Evolutionary conservation across 2,113 vertebrate genomes (phyloP), one percentile per base, ranked within the genome.

Genomic region (Malaclemys terrapin): DNA sequence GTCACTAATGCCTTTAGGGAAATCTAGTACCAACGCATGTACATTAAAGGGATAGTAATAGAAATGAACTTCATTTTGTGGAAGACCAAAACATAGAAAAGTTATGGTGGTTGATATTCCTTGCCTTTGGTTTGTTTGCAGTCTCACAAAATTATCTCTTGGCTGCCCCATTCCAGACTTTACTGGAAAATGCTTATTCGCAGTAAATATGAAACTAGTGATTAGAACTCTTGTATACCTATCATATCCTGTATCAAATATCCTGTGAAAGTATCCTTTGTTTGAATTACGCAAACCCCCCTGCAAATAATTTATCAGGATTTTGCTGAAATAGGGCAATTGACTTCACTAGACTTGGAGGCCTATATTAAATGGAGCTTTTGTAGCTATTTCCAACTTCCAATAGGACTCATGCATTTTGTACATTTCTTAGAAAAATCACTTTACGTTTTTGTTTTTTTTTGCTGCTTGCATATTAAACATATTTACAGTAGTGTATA

Each of bases 1-100:
- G 85, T 87, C 79, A 80, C 89, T 85, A 80, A 94, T 80, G 93
- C 94, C 96, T 95, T 91, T 69, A 69, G 94, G 96, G 96, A 97
- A 97, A 96, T 97, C 94, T 95, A n/a, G 0, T 52, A 90, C 96
- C 84, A 94, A 96, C 88, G 7, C 0, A 25, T 93, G 94, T 90
- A 95, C 97, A 95, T 95, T 93, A 83, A 94, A 94, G 95, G 82
- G 91, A 92, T 95, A 94, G 93, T 95, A 96, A 94, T 89, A 85
- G 88, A 96, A 93, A 95, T 95, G 91, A 87, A 83, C 94, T 96
- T 93, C 88, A 76, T 92, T 95, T 95, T 96, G 93, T 96, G 87
- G 62, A 87, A 94, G 96, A 94, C 83, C 91, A 94, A 94, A 69
- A 1, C 91, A 79, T 96, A 82, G 93, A 93, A 95, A 96, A 89